Evolutionary conservation across 1,140 invertebrate species (phyloP).

Genomic region (Ridgeia piscesae): DNA sequence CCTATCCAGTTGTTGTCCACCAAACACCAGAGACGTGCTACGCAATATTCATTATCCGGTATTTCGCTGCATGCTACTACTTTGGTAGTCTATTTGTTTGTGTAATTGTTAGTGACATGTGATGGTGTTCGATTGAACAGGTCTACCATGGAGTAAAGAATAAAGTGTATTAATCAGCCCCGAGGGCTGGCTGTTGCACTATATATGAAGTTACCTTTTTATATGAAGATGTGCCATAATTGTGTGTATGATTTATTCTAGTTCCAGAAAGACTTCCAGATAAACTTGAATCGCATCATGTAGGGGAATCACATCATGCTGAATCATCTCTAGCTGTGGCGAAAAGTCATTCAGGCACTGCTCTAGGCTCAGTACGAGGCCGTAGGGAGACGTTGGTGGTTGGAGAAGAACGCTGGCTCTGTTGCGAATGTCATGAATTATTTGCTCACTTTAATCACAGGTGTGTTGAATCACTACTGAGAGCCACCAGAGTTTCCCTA

Average conservation of each 20-base stretch:
- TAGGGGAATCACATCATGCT: constrained; percentile 16
- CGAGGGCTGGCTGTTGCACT: no score
- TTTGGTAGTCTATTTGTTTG: no score
- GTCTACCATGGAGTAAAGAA: no score
- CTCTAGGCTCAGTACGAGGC: background rate
- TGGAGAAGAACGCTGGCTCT: constrained; percentile 44
- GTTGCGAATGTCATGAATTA: constrained; percentile 46
- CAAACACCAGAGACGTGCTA: no score
- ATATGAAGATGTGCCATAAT: background rate
- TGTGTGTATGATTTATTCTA: background rate
- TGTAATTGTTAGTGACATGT: no score
- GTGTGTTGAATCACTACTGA: constrained; percentile 80
- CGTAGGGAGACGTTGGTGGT: background rate
- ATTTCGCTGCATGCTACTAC: no score
- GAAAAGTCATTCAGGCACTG: background rate
- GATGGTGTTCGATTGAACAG: no score
- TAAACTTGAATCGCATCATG: constrained; percentile 34
- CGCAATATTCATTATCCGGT: no score
- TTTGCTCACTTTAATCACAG: constrained; percentile 56
- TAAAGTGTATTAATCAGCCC: no score
- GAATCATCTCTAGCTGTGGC: background rate
- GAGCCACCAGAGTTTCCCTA: constrained; percentile 77
- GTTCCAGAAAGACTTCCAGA: constrained; percentile 46
- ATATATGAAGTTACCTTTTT: no score
- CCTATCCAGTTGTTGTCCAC: no score